Evolutionary conservation across 2,113 vertebrate species (phyloP), one percentile per base, ranked within the genome.

Genomic region (Eulemur rufifrons): DNA sequence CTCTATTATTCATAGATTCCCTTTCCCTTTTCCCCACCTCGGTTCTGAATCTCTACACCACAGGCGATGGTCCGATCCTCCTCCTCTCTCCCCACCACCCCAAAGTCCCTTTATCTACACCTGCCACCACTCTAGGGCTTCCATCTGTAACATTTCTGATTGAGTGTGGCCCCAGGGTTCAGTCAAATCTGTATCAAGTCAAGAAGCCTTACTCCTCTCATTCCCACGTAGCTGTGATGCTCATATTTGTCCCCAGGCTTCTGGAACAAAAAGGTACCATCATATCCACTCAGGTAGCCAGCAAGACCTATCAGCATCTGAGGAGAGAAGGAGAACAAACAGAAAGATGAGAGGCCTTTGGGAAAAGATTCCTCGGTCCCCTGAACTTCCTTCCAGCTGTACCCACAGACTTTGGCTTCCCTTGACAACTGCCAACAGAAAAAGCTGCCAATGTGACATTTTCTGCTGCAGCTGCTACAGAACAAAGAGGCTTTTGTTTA

Each of bases 251-350:
- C 99, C 86, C 99, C 99, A 6, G 99, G 99, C 97, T 99, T 99
- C 96, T 99, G 97, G 97, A 99, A 99, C 76, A 99, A 98, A 98
- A 99, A 99, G 27, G 99, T 99, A 17, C 99, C 99, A 95, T 99
- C 98, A 37, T 99, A 99, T 20, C 99, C 99, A 25, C 99, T 99
- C 98, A 99, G 98, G 97, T 99, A 99, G 86, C 99, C 99, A 84
- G 99, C 99, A 20, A 99, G 99, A 76, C 99, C 99, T 89, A 99
- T 99, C 97, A 99, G 98, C 99, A 99, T 99, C 99, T 99, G 91
- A 61, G 86, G 63, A 98, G 11, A 69, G 85, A 97, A 96, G 0
- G 37, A 47, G 37, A 86, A 97, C 89, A 91, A 86, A 96, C 0
- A 23, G 32, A 89, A 94, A 97, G 39, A 56, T 76, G 8, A 29